Evolutionary conservation across 2,888 invertebrate species (phyloP).

Genomic region (Troides helena): DNA sequence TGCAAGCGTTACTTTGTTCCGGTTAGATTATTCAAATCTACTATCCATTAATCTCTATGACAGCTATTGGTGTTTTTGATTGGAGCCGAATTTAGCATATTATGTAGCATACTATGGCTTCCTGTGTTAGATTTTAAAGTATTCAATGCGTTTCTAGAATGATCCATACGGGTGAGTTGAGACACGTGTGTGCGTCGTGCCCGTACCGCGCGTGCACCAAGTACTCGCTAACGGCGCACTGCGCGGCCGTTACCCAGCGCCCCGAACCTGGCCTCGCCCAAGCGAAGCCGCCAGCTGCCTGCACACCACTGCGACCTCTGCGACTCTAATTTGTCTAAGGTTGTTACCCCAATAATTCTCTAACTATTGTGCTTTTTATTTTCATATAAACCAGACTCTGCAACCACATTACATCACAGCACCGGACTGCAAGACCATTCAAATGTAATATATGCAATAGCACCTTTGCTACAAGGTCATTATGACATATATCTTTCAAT

Average conservation of each 20-base stretch:
- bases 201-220: slow-evolving; percentile 43
- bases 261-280: slow-evolving; percentile 44
- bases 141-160: slow-evolving; percentile 32
- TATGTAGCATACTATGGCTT: no score
- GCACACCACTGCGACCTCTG: slow-evolving; percentile 42
- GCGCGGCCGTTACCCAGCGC: slow-evolving; percentile 43
- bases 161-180: slow-evolving; percentile 39
- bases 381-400: slow-evolving; percentile 35
- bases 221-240: slow-evolving; percentile 38
- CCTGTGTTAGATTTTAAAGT: no score
- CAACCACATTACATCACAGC: slow-evolving; percentile 46
- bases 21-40: no score
- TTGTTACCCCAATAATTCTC: no score
- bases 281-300: slow-evolving; percentile 43
- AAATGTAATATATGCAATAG: slow-evolving; percentile 43
- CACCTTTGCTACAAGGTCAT: slow-evolving; percentile 46
- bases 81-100: no score
- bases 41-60: no score
- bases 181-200: slow-evolving; percentile 38
- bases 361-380: neutral
- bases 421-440: slow-evolving; percentile 44
- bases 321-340: no score
- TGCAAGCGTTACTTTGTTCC: no score
- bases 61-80: no score
- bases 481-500: no score